Evolutionary conservation across 2,888 invertebrate genomes (phyloP), one percentile per base, ranked within the genome.

Genomic region (Coelogynopora nodosa): DNA sequence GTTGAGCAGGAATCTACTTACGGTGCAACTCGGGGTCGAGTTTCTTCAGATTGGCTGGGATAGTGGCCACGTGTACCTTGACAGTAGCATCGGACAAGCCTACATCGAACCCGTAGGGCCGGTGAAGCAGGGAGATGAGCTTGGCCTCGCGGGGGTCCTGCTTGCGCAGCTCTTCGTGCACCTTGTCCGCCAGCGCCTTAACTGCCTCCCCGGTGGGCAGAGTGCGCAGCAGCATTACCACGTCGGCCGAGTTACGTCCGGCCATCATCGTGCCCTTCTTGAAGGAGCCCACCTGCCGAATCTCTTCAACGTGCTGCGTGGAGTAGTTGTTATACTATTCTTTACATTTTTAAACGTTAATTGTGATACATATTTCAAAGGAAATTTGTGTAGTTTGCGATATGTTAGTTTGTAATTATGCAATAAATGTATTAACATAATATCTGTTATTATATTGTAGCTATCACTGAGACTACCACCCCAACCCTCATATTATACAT

Each of bases 181-280:
- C 94, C 93, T 96, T 96, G 89, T 95, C 95, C 0, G 96, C 96
- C 0, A 98, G 93, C 0, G 96, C 96, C 90, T 96, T 96, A 0
- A 97, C 96, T 0, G 97, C 96, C 91, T 98, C 97, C 90, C 92
- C 91, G 0, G 97, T 97, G 0, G 98, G 98, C 86, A 98, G 92
- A 0, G 98, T 97, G 93, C 98, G 98, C 88, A 98, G 94, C 88
- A 98, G 96, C 0, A 98, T 97, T 0, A 98, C 98, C 88, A 98
- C 95, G 90, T 98, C 98, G 0, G 98, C 98, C 0, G 97, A 95
- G 91, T 97, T 97, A 92, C 96, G 96, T 0, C 97, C 97, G 0
- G 96, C 95, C 91, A 98, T 94, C 95, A 98, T 97, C 0, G 98
- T 98, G 0, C 98, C 97, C 90, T 98, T 98, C 92, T 98, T 98